These are phyloP conservation scores for Neelides folsomi DNA, from an alignment of 2,888 invertebrate species.

Conservation along the genomic window DNA sequence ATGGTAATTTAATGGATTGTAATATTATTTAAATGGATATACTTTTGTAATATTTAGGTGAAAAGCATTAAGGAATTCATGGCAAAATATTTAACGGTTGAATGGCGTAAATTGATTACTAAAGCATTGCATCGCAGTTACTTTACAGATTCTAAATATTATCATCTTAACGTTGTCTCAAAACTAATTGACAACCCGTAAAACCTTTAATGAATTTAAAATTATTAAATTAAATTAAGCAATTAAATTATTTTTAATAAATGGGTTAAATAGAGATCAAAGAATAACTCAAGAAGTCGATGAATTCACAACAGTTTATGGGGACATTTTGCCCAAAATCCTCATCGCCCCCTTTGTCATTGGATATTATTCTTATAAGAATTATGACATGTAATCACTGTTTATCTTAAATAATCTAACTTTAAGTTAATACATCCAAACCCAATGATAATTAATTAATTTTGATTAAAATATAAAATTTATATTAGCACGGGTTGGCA, in stretches of 20 bases:
- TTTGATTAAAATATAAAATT: slow-evolving; percentile 1
- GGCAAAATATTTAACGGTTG: slow-evolving; percentile 39
- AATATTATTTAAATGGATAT: too few relatives aligned
- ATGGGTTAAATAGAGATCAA: too few relatives aligned
- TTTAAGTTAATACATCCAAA: too few relatives aligned
- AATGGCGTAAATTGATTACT: slow-evolving; percentile 40
- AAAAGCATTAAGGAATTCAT: slow-evolving; percentile 38
- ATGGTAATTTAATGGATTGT: too few relatives aligned
- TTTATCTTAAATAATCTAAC: background rate
- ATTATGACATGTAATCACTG: slow-evolving; percentile 38
- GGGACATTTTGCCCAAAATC: slow-evolving; percentile 37
- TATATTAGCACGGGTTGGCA: slow-evolving; percentile 42
- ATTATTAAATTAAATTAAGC: too few relatives aligned
- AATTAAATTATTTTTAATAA: too few relatives aligned
- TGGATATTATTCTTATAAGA: slow-evolving; percentile 43
- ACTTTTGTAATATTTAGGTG: too few relatives aligned
- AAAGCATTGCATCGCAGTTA: slow-evolving; percentile 40
- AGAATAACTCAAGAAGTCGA: slow-evolving; percentile 46
- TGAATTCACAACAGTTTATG: slow-evolving; percentile 39
- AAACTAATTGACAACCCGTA: slow-evolving; percentile 43
- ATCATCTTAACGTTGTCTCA: slow-evolving; percentile 39
- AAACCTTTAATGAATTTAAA: too few relatives aligned
- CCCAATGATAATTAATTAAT: background rate
- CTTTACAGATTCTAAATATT: slow-evolving; percentile 42
- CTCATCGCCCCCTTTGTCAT: slow-evolving; percentile 42